Evolutionary conservation across 2,888 invertebrate genomes (phyloP).

Genomic region (Diaprepes abbreviatus): DNA sequence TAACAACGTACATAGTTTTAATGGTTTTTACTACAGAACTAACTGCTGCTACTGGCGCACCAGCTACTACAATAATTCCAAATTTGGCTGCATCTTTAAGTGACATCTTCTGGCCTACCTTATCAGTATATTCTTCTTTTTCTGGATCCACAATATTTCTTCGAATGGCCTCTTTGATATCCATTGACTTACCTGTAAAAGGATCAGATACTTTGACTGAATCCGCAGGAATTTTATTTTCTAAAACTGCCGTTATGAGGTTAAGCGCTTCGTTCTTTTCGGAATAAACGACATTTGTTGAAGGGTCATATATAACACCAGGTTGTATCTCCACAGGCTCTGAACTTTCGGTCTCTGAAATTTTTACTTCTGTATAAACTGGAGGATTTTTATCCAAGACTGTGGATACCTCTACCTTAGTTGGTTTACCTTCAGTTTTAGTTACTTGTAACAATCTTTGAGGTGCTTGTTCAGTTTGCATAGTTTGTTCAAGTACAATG

Average conservation of each 20-base stretch:
- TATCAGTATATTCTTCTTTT: constrained; percentile 78
- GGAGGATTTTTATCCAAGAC: constrained; percentile 68
- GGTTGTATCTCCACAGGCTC: constrained; percentile 82
- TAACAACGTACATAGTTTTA: constrained; percentile 73
- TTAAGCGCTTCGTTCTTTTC: constrained; percentile 79
- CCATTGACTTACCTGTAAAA: constrained; percentile 75
- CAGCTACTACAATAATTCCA: constrained; percentile 82
- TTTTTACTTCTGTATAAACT: constrained; percentile 69
- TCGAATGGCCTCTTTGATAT: constrained; percentile 81
- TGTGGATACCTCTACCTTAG: constrained; percentile 79
- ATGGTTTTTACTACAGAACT: constrained; percentile 79
- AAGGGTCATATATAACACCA: constrained; percentile 84
- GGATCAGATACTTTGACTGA: constrained; percentile 81
- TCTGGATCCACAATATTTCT: constrained; percentile 81
- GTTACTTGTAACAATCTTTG: constrained; percentile 81
- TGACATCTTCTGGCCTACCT: constrained; percentile 76
- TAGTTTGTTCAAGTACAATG: constrained; percentile 74
- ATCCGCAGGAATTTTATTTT: constrained; percentile 79
- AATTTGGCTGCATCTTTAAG: constrained; percentile 82
- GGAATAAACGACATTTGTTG: constrained; percentile 80
- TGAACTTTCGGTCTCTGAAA: constrained; percentile 66
- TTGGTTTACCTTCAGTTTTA: constrained; percentile 78
- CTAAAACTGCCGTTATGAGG: constrained; percentile 81
- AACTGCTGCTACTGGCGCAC: constrained; percentile 81
- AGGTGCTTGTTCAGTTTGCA: constrained; percentile 68